These are phyloP conservation scores for Lathamus discolor DNA, from an alignment of 2,113 vertebrate genomes.

Conservation along the genomic window DNA sequence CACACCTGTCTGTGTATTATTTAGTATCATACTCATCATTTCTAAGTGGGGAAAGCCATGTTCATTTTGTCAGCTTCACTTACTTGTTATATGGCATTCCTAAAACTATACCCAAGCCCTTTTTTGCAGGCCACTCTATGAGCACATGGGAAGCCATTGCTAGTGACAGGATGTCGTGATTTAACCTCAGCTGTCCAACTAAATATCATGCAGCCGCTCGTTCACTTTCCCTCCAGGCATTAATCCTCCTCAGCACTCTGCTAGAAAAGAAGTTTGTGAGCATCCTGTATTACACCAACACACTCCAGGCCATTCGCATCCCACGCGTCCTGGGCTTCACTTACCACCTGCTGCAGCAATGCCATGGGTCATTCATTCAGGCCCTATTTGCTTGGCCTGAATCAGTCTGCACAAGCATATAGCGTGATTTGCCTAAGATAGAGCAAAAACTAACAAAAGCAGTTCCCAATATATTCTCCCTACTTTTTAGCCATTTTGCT, in stretches of 20 bases:
- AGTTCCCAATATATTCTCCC: not conserved
- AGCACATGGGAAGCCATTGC: not conserved
- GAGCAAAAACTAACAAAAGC: not conserved
- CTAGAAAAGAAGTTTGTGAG: not conserved
- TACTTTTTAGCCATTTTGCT: not conserved
- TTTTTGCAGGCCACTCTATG: rapidly evolving
- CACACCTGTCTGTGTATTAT: not conserved
- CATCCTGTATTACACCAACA: not conserved
- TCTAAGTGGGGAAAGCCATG: not conserved
- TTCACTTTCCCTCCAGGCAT: not conserved
- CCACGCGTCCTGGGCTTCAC: rapidly evolving
- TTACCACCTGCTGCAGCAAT: not conserved
- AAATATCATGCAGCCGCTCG: not conserved
- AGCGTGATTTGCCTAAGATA: not conserved
- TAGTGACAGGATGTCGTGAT: not conserved
- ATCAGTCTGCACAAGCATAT: not conserved
- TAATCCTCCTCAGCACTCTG: not conserved
- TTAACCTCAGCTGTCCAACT: not conserved
- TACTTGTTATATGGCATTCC: not conserved
- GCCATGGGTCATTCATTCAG: not conserved
- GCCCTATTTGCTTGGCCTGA: too few relatives aligned
- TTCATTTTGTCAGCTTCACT: not conserved
- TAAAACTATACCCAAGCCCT: rapidly evolving
- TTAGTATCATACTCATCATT: not conserved
- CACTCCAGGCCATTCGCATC: not conserved